A percentile compares a stretch with the other conserved stretches of the same genome.
These are phyloP conservation scores for Eilema caniola DNA, from an alignment of 2,888 invertebrate species.

Conservation along the genomic window DNA sequence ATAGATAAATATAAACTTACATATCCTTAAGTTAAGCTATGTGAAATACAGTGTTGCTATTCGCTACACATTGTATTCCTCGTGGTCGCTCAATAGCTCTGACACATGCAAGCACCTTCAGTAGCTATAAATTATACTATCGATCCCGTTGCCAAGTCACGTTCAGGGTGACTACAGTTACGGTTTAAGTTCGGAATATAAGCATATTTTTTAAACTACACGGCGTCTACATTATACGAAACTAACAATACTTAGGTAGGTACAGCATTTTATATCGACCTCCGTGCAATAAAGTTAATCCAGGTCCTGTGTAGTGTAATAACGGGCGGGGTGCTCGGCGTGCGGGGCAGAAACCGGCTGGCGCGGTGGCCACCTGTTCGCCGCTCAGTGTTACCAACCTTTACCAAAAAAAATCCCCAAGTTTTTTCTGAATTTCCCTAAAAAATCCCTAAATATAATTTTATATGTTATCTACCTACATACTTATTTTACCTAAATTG, in stretches of 20 bases:
- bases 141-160: conserved; percentile 78
- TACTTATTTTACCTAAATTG: too few species aligned
- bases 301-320: conserved; percentile 77
- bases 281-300: conserved; percentile 80
- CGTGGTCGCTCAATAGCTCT: conserved; percentile 41
- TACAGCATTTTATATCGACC: conserved; percentile 71
- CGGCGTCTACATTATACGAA: conserved; percentile 50
- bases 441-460: too few species aligned
- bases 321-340: conserved; percentile 64
- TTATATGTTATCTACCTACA: too few species aligned
- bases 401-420: too few species aligned
- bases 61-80: conserved; percentile 26
- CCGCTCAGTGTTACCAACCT: conserved; percentile 67
- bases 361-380: conserved; percentile 79
- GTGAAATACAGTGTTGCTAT: conserved; percentile 14
- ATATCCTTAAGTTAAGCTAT: background rate
- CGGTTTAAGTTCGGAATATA: conserved; percentile 34
- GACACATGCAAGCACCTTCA: conserved; percentile 43
- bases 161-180: conserved; percentile 65
- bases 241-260: conserved; percentile 42
- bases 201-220: conserved; percentile 53
- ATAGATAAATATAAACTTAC: background rate
- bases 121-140: conserved; percentile 61
- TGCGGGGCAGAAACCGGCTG: conserved; percentile 69
- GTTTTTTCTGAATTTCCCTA: too few species aligned